Base-by-base conservation (phyloP, 2,797 vertebrate species). In the Sarcoramphus papa region DNA sequence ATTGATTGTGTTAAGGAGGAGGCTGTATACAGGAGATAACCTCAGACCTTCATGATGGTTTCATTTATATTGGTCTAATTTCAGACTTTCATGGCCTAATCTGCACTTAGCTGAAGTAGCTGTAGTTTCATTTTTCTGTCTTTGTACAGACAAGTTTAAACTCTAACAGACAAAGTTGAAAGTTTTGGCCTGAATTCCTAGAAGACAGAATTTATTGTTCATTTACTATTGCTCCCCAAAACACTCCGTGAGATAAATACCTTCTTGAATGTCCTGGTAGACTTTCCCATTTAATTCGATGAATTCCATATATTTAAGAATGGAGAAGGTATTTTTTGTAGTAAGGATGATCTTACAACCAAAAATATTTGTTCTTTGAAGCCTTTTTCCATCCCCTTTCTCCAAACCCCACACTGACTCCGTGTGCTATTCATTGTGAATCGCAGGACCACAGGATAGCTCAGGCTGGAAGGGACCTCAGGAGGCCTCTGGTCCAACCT, bases 1-100 rank as follows among this genome's bases (percentile, higher is more conserved):
- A 91, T 77, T 85, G 60, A 54, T 90, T 77, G 37, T 86, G 92
- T 70, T 95, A 93, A 94, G 67, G 60, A 95, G 74, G n/a, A 63
- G n/a, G 43, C 54, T 96, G 50, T 64, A 40, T 70, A 89, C 28
- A 90, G 82, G 48, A 91, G 63, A 65, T 93, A 89, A 94, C 64
- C 85, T 95, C 23, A 60, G 69, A 73, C 73, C 63, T 91, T 93
- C 70, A 70, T 4, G n/a, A 54, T 63, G 35, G 25, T 83, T 72
- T 74, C 17, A 33, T 87, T 95, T 93, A 40, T 65, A 64, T n/a
- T 60, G 53, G 48, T 95, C 74, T 63, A 33, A 80, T 53, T 95
- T 79, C 51, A n/a, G 43, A 35, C 31, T 68, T 76, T 9, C 7
- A 17, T 81, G 57, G 53, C 33, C 30, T 69, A 64, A 75, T 59